A percentile compares a stretch with the other conserved stretches of the same genome.
Evolutionary conservation across 2,797 vertebrate species (phyloP).

Genomic region (Scleropages formosus): DNA sequence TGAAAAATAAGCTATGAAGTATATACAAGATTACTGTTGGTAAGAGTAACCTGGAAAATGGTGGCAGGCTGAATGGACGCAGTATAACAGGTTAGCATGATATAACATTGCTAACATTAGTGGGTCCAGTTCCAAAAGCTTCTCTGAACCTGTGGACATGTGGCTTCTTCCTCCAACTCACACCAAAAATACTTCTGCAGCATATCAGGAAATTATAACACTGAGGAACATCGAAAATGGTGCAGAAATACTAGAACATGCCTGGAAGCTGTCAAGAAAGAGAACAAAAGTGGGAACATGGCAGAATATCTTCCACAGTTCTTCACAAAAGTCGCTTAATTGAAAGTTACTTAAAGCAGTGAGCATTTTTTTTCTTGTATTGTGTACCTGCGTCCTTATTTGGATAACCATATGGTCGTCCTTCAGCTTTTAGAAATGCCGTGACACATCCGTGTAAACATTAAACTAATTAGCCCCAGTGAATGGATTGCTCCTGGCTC

Average conservation of each 20-base stretch:
- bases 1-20: conserved; percentile 79
- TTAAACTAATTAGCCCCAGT: not conserved
- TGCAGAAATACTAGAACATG: too few species aligned
- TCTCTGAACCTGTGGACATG: not conserved
- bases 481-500: not conserved
- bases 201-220: conserved; percentile 21
- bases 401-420: conserved; percentile 47
- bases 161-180: not conserved
- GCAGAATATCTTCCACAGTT: not conserved
- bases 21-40: conserved; percentile 68
- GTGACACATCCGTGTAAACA: not conserved
- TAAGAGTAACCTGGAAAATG: conserved; percentile 56
- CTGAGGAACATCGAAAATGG: too few species aligned
- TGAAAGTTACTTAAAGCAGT: not conserved
- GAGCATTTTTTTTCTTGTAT: not conserved
- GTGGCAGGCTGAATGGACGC: conserved; percentile 42
- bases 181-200: conserved; percentile 20
- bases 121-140: not conserved
- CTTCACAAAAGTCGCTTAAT: conserved; percentile 3
- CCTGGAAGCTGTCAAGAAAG: conserved; percentile 1
- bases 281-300: not conserved
- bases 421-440: conserved; percentile 62
- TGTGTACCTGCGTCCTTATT: conserved; percentile 3
- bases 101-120: conserved; percentile 12
- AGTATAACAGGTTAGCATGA: conserved; percentile 15